A percentile compares a stretch with the other conserved stretches of the same genome.
Evolutionary conservation across 2,113 vertebrate species (phyloP).

Genomic region (Pogonocichla stellata): DNA sequence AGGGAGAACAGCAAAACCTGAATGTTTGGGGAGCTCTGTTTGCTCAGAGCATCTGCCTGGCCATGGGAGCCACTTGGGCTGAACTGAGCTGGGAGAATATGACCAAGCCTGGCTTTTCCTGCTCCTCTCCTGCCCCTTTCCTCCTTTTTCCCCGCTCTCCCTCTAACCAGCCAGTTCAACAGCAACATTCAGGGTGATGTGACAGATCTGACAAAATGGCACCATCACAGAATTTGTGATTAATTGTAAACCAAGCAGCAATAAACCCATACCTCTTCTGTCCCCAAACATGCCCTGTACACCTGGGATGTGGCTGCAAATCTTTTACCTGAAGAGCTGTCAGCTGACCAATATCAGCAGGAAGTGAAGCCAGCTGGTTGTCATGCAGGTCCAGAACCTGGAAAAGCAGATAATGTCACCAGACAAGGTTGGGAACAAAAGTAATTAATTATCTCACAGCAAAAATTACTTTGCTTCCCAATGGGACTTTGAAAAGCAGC

Average conservation of each 20-base stretch:
- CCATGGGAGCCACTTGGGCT: background rate
- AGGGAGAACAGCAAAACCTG: background rate
- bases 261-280: background rate
- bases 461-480: background rate
- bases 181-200: background rate
- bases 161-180: background rate
- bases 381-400: slow-evolving; percentile 94
- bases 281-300: background rate
- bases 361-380: slow-evolving; percentile 86
- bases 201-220: background rate
- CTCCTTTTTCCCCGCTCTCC: background rate
- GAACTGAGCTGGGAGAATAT: background rate
- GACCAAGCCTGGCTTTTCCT: background rate
- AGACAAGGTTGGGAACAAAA: background rate
- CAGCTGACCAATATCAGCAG: slow-evolving; percentile 86
- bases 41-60: background rate
- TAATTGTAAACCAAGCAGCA: background rate
- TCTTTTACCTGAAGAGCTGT: slow-evolving; percentile 78
- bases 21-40: background rate
- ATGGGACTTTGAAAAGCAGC: background rate
- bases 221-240: background rate
- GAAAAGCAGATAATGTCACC: background rate
- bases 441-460: background rate
- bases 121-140: background rate
- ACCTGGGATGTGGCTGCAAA: background rate